These are phyloP conservation scores for Okamejei kenojei DNA, from an alignment of 2,797 vertebrate species.

Conservation along the genomic window DNA sequence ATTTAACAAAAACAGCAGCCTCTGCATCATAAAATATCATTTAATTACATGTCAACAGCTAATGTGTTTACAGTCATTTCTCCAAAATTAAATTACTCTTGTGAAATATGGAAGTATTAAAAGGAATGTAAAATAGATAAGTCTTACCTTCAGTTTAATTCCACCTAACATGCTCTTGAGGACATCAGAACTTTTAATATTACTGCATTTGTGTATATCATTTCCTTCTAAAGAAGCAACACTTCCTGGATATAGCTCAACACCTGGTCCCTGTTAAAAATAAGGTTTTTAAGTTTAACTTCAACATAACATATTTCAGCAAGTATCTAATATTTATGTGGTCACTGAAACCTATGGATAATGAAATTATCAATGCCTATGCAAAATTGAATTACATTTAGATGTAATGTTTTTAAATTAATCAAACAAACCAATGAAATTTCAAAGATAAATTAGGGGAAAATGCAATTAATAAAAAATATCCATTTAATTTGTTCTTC, in stretches of 20 bases:
- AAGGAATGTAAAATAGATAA: background rate
- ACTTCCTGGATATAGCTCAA: slow-evolving; percentile 52
- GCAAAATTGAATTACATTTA: background rate
- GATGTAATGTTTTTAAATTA: background rate
- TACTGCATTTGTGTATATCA: slow-evolving; percentile 53
- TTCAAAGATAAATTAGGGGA: background rate
- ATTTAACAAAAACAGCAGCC: background rate
- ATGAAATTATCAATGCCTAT: background rate
- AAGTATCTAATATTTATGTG: background rate
- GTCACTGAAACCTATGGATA: background rate
- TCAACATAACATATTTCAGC: background rate
- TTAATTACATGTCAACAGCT: background rate
- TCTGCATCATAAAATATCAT: background rate
- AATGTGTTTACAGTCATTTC: background rate
- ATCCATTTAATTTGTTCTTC: background rate
- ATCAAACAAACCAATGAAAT: background rate
- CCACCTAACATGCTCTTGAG: slow-evolving; percentile 48
- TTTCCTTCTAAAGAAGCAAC: slow-evolving; percentile 48
- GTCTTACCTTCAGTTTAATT: slow-evolving; percentile 50
- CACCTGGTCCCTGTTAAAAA: slow-evolving; percentile 46
- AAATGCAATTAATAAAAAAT: background rate
- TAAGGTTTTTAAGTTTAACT: background rate
- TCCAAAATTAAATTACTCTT: background rate
- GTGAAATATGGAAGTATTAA: background rate
- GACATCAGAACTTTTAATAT: slow-evolving; percentile 45